Base-by-base conservation (phyloP, 2,113 vertebrate genomes). In the Chloropsis cyanopogon region DNA sequence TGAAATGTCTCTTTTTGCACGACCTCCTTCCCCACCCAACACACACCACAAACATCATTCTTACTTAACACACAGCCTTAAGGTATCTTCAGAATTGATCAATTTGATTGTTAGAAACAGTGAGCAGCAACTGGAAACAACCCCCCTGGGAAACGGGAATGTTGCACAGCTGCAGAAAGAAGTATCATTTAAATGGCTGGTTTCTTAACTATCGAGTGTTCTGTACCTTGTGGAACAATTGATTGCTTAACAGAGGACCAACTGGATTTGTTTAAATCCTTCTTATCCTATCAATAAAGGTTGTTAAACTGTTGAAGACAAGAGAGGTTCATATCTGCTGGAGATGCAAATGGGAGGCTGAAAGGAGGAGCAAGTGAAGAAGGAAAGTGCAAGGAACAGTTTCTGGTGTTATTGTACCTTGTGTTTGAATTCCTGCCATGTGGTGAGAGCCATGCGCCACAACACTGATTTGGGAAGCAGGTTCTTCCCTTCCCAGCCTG, bases 171-270 rank as follows among this genome's bases (percentile, higher is more conserved):
- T 93, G 81, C 83, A 96, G 96, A 94, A 97, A 95, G 82, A 92
- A 97, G 92, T 84, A 96, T 88, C 95, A 97, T 90, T 97, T 96
- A 96, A 95, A 89, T 68, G 85, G 66, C 56, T 86, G 75, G 82
- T 66, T 93, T 93, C 82, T 95, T 96, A 97, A 94, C 79, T 69
- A 88, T 97, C 87, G 87, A 96, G 83, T 63, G 56, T 14, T 84
- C 77, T 60, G 86, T 53, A 94, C 64, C 89, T 93, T 82, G 79
- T 64, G 93, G 90, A 97, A 96, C 96, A 96, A 97, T 94, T 88
- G 95, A 96, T 95, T 90, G 77, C 54, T 71, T 82, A 81, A 73
- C 39, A 42, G 71, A 88, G 69, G 28, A 54, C 79, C 29, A 28
- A 69, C 37, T 83, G 56, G 71, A 94, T 89, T 90, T 95, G 73